A percentile compares a stretch with the other conserved stretches of the same genome.
These are phyloP conservation scores for Latrodectus hesperus DNA, from an alignment of 2,888 invertebrate genomes.

Conservation along the genomic window DNA sequence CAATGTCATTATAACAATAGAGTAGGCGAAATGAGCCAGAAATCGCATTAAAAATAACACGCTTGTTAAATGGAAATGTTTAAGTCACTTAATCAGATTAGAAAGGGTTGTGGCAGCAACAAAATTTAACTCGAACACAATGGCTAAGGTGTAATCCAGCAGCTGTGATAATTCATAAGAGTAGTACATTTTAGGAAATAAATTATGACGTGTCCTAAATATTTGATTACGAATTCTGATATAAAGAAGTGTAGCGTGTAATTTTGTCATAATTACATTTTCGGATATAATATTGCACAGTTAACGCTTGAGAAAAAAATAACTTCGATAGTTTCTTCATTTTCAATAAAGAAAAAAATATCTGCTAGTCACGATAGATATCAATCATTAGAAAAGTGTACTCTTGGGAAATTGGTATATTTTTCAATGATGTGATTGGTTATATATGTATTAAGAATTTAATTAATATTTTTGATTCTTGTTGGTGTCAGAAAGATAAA, in stretches of 20 bases:
- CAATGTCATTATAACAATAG: not conserved
- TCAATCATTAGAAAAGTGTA: too few relatives aligned
- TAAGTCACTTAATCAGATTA: not conserved
- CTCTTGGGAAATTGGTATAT: too few relatives aligned
- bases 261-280: not conserved
- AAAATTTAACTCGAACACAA: too few relatives aligned
- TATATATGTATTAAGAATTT: too few relatives aligned
- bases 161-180: slow-evolving; percentile 31
- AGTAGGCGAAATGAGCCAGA: not conserved
- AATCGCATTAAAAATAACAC: not conserved
- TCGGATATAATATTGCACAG: too few relatives aligned
- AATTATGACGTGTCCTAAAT: slow-evolving; percentile 45
- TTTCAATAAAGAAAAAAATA: slow-evolving; percentile 3
- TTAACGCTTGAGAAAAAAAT: too few relatives aligned
- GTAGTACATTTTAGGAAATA: slow-evolving; percentile 35
- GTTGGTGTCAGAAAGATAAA: too few relatives aligned
- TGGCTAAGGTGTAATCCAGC: too few relatives aligned
- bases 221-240: slow-evolving; percentile 46
- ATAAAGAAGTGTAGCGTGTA: slow-evolving; percentile 32
- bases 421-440: too few relatives aligned
- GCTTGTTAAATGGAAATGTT: not conserved
- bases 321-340: not conserved
- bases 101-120: not conserved
- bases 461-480: too few relatives aligned
- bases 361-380: not conserved